Conservation (phyloP, 2,888 invertebrate species). For the Cheiracanthium punctorium region DNA sequence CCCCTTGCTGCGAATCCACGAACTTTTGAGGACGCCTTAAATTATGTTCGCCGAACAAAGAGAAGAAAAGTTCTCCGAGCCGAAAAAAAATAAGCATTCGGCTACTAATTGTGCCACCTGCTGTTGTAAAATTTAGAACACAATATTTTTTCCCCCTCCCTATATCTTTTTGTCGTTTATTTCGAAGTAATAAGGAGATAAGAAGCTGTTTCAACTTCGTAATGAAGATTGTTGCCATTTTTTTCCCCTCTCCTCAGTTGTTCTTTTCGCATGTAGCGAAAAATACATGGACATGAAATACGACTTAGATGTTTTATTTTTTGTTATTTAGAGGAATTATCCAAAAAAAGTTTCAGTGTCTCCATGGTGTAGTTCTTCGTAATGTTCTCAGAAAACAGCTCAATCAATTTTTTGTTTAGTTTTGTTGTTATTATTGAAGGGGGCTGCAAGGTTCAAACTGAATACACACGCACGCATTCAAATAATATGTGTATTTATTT, state of each 20-base stretch:
- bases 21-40: not conserved
- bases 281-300: not conserved
- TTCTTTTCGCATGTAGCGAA: not conserved
- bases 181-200: not conserved
- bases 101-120: conserved; percentile 47
- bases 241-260: not conserved
- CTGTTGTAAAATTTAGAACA: conserved; percentile 3
- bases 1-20: not conserved
- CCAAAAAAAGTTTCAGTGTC: too few species aligned
- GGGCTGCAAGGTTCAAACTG: too few species aligned
- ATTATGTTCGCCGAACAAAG: not conserved
- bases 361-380: too few species aligned
- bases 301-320: too few species aligned
- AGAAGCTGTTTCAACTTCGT: not conserved
- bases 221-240: not conserved
- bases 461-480: too few species aligned
- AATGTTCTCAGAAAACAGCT: too few species aligned
- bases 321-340: too few species aligned
- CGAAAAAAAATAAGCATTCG: conserved; percentile 8
- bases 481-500: too few species aligned
- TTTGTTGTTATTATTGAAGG: too few species aligned
- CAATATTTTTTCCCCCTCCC: not conserved
- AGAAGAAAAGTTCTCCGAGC: not conserved
- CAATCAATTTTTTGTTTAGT: too few species aligned
- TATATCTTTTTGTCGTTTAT: not conserved